These are phyloP conservation scores for Petrocephalus zakoni DNA, from an alignment of 2,113 vertebrate genomes.

Conservation along the genomic window DNA sequence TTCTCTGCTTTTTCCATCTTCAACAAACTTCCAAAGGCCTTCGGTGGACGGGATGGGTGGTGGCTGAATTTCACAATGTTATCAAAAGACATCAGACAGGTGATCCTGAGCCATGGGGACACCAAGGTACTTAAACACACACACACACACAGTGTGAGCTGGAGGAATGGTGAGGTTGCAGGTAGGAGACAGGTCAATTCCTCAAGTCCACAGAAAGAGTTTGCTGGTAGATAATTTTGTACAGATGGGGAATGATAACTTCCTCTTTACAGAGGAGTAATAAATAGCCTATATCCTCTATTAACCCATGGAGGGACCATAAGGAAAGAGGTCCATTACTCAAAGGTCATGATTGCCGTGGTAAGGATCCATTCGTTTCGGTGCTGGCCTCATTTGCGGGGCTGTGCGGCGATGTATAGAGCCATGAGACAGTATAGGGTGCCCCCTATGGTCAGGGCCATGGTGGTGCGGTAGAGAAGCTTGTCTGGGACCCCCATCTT, in stretches of 20 bases:
- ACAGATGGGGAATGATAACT: background rate
- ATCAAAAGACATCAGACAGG: background rate
- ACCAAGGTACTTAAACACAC: background rate
- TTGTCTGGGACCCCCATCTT: constrained; percentile 67
- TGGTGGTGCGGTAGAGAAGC: constrained; percentile 86
- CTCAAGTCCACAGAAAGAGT: background rate
- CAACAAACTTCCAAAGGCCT: background rate
- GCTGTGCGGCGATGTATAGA: constrained; percentile 81
- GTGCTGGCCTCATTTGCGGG: constrained; percentile 55
- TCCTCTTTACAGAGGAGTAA: constrained; percentile 1
- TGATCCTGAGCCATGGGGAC: background rate
- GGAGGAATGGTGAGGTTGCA: background rate
- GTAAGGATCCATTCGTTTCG: background rate
- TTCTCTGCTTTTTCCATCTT: background rate
- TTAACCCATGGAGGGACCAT: background rate
- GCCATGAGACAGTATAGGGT: constrained; percentile 85
- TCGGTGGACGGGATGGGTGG: background rate
- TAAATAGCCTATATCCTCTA: constrained; percentile 2
- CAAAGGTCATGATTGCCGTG: background rate
- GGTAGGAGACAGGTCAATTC: background rate
- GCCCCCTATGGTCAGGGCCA: constrained; percentile 89
- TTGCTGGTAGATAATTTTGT: background rate
- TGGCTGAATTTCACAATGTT: background rate
- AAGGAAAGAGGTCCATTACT: background rate
- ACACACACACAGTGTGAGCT: background rate